phyloP scores from a whole-genome alignment of 2,888 invertebrate genomes.

The Amiota minor region DNA sequence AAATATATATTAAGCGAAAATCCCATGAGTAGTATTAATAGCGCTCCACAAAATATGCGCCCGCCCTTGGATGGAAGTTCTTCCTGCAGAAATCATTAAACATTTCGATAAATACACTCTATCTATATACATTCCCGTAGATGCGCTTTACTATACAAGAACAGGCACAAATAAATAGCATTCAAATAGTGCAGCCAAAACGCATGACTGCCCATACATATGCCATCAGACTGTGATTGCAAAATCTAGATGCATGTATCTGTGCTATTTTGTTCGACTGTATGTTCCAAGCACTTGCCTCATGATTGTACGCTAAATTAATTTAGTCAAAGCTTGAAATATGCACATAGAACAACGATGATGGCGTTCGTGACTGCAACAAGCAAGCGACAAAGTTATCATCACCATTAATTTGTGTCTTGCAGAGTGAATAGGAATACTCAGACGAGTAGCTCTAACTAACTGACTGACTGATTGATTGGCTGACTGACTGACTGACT shows the following conservation, averaged over 20 bases:
- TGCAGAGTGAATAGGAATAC: constrained; percentile 11
- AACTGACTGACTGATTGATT: constrained; percentile 31
- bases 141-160: too few relatives aligned
- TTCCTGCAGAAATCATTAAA: too few relatives aligned
- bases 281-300: constrained; percentile 40
- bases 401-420: constrained; percentile 39
- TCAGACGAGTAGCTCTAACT: too few relatives aligned
- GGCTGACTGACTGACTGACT: constrained; percentile 27
- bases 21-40: constrained; percentile 43
- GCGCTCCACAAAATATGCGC: constrained; percentile 47
- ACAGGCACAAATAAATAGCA: not conserved
- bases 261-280: constrained; percentile 15
- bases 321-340: constrained; percentile 60
- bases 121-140: too few relatives aligned
- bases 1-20: constrained; percentile 8
- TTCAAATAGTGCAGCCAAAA: not conserved
- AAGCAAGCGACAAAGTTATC: not conserved
- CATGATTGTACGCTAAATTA: constrained; percentile 62
- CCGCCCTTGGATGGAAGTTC: too few relatives aligned
- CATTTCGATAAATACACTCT: too few relatives aligned
- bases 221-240: not conserved
- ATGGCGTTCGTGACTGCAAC: not conserved
- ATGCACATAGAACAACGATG: not conserved
- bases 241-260: not conserved
- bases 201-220: not conserved